Evolutionary conservation across 2,888 invertebrate species (phyloP).

Genomic region (Drosophila pegasa): DNA sequence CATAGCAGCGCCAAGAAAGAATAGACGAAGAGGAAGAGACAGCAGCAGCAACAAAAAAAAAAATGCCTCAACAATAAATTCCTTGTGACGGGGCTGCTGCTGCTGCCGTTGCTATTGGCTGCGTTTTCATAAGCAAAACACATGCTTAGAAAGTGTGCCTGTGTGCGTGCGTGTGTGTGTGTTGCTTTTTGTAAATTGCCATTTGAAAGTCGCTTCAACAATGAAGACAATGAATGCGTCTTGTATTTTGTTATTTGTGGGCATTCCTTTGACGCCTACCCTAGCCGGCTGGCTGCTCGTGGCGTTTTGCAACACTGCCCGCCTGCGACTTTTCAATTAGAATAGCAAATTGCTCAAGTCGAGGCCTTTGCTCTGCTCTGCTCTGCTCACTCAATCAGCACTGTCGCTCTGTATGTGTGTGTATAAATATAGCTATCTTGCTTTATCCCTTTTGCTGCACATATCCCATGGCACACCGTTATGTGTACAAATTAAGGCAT

Average conservation of each 20-base stretch:
- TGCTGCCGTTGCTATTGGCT: slow-evolving; percentile 32
- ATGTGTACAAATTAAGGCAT: slow-evolving; percentile 47
- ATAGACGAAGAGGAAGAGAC: slow-evolving; percentile 17
- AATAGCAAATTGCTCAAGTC: slow-evolving; percentile 51
- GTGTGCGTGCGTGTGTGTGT: slow-evolving; percentile 13
- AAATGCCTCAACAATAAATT: slow-evolving; percentile 79
- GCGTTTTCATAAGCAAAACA: slow-evolving; percentile 49
- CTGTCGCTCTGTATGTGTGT: neutral
- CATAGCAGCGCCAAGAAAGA: slow-evolving; percentile 3
- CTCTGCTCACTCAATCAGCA: slow-evolving; percentile 12
- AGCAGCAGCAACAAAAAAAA: slow-evolving; percentile 47
- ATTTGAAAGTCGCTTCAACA: slow-evolving; percentile 53
- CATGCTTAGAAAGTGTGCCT: slow-evolving; percentile 35
- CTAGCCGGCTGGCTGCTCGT: slow-evolving; percentile 3
- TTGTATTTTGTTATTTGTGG: slow-evolving; percentile 42
- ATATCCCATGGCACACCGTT: slow-evolving; percentile 39
- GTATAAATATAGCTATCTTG: neutral
- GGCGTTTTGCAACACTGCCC: slow-evolving; percentile 62
- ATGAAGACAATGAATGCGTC: slow-evolving; percentile 63
- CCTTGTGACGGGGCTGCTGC: slow-evolving; percentile 56
- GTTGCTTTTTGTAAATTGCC: slow-evolving; percentile 23
- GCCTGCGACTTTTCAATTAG: slow-evolving; percentile 60
- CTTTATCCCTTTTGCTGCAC: slow-evolving; percentile 10
- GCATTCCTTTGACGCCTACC: slow-evolving; percentile 55
- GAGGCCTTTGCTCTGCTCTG: slow-evolving; percentile 16